Conservation (phyloP, 2,888 invertebrate genomes). For the Cerceris ruficornis region DNA sequence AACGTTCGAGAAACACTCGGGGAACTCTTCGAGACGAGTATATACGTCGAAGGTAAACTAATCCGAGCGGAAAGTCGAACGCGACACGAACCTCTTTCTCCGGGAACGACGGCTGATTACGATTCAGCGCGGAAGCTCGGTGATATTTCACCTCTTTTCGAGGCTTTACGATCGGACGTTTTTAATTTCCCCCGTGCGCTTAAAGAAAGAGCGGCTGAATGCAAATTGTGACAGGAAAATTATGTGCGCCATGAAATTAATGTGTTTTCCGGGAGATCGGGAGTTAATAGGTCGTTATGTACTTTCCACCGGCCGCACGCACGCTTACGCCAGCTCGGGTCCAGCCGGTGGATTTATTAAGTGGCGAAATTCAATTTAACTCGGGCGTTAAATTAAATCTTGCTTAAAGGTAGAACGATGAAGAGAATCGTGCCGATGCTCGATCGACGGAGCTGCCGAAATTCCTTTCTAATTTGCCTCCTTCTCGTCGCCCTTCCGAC, state of each 20-base stretch:
- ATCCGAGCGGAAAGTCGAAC: slow-evolving; percentile 24
- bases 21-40: too few species aligned
- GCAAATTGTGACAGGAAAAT: slow-evolving; percentile 79
- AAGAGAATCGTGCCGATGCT: neutral
- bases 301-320: slow-evolving; percentile 34
- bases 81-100: slow-evolving; percentile 1
- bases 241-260: slow-evolving; percentile 74
- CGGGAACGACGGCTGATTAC: slow-evolving; percentile 70
- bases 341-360: slow-evolving; percentile 52
- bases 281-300: slow-evolving; percentile 65
- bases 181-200: slow-evolving; percentile 78
- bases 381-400: slow-evolving; percentile 12
- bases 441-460: slow-evolving; percentile 4
- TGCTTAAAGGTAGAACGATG: slow-evolving; percentile 35
- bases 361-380: slow-evolving; percentile 48
- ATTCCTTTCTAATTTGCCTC: slow-evolving; percentile 28
- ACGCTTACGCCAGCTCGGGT: slow-evolving; percentile 20
- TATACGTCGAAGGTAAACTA: neutral
- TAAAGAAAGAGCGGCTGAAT: slow-evolving; percentile 68
- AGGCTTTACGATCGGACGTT: slow-evolving; percentile 80
- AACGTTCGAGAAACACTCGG: neutral
- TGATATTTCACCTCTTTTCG: slow-evolving; percentile 77
- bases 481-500: neutral
- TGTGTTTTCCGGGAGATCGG: slow-evolving; percentile 68
- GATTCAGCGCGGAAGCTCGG: slow-evolving; percentile 74